phyloP scores from a whole-genome alignment of 2,113 vertebrate genomes.

The Oryzias javanicus region DNA sequence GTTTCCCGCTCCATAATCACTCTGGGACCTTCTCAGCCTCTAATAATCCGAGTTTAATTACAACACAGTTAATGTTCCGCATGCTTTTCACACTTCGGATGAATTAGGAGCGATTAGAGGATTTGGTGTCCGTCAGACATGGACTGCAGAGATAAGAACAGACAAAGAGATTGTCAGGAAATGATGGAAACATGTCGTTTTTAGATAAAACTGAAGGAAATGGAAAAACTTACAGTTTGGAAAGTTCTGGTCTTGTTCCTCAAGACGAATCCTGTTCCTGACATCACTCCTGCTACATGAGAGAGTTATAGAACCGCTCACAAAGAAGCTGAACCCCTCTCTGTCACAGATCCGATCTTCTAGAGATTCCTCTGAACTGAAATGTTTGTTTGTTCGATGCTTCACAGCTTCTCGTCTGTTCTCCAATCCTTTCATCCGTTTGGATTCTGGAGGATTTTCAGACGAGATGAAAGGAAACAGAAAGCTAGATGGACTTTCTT shows the following conservation, averaged over 20 bases:
- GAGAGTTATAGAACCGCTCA: no score
- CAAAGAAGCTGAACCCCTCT: conserved; percentile 23
- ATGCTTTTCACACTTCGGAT: conserved; percentile 57
- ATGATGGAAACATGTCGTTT: no score
- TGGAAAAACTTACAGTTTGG: no score
- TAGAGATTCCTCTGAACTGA: conserved; percentile 52
- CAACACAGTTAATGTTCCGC: conserved; percentile 60
- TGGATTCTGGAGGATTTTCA: no score
- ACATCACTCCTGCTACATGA: no score
- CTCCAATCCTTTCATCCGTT: no score
- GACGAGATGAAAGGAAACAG: no score
- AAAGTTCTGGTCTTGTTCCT: no score
- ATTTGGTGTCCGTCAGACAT: conserved; percentile 44
- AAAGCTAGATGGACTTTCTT: no score
- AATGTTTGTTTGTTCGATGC: conserved; percentile 75
- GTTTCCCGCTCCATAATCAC: conserved; percentile 55
- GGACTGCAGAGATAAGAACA: not conserved
- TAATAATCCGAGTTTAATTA: conserved; percentile 71
- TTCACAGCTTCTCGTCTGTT: conserved; percentile 43
- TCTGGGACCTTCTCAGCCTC: conserved; percentile 55
- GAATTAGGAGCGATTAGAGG: conserved; percentile 58
- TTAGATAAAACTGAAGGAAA: no score
- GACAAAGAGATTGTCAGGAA: not conserved
- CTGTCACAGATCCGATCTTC: conserved; percentile 73
- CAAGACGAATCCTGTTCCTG: no score